Conservation (phyloP, 2,113 vertebrate genomes). For the Xyrauchen texanus region DNA sequence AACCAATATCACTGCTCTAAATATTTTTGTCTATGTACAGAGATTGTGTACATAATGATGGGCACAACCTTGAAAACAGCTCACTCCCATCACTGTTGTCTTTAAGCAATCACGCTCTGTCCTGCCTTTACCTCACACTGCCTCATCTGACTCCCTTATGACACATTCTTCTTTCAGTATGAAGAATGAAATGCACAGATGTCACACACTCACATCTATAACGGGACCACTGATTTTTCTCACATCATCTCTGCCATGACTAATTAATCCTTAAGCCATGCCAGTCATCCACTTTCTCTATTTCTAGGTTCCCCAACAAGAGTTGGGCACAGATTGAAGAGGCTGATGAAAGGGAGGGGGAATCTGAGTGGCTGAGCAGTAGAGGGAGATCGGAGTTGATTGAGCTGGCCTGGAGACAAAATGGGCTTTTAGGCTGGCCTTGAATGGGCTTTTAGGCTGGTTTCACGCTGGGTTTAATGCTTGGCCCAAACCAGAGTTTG, state of each 20-base stretch:
- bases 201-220: constrained; percentile 27
- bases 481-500: no score
- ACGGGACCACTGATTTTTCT: constrained; percentile 19
- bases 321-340: constrained; percentile 36
- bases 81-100: not conserved
- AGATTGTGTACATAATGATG: not conserved
- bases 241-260: constrained; percentile 24
- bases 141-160: not conserved
- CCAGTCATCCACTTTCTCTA: not conserved
- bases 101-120: constrained; percentile 26
- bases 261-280: constrained; percentile 26
- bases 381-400: not conserved
- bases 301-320: not conserved
- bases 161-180: constrained; percentile 24
- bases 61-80: not conserved
- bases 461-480: no score
- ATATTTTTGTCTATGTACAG: not conserved
- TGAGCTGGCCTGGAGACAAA: not conserved
- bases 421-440: no score
- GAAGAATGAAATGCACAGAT: constrained; percentile 33
- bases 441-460: no score
- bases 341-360: not conserved
- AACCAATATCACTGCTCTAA: not conserved
- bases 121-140: constrained; percentile 8
- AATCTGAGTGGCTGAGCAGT: constrained; percentile 5